Base-by-base conservation (phyloP, 2,888 invertebrate genomes). In the Acanthosoma haemorrhoidale region DNA sequence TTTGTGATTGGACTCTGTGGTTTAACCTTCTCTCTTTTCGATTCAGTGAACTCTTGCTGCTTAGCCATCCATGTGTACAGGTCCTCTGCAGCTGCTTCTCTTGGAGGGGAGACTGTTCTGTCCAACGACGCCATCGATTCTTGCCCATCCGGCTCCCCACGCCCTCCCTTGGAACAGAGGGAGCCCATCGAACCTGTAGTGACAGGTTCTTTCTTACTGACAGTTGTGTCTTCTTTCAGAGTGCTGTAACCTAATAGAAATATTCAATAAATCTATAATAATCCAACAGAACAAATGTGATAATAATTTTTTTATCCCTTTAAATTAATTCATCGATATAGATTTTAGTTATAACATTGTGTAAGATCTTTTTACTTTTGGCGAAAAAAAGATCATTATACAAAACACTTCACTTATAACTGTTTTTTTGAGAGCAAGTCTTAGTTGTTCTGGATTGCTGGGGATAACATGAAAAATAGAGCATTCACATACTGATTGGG, bases 51-150 rank as follows among this genome's bases (percentile, higher is more conserved):
- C 73, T 84, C 84, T 76, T 93, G 92, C 77, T 96, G 95, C 76
- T 93, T 91, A 1, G 93, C 94, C 96, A 96, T 96, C 96, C 96
- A 96, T 76, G 91, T 91, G 80, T 96, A 96, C 51, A 96, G 82
- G 80, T 96, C 95, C 78, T 94, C 94, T n/a, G 87, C 86, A 25
- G 68, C 68, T 51, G 73, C 64, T 11, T 73, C 73, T n/a, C 68
- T 32, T 2, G 71, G 71, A n/a, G 73, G 73, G 0, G 71, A 71
- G 4, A 71, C 29, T 1, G 66, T 73, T 8, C 70, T 31, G 11
- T 73, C 73, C 4, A 71, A 58, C 1, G 69, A 69, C 11, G 64
- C 70, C 21, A 72, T 41, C 4, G 68, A 70, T 34, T 73, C 73
- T 32, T 73, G 71, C 2, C 73, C 73, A 15, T 71, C 73, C 1